Conservation (phyloP, 2,888 invertebrate species). For the Habrosyne pyritoides region DNA sequence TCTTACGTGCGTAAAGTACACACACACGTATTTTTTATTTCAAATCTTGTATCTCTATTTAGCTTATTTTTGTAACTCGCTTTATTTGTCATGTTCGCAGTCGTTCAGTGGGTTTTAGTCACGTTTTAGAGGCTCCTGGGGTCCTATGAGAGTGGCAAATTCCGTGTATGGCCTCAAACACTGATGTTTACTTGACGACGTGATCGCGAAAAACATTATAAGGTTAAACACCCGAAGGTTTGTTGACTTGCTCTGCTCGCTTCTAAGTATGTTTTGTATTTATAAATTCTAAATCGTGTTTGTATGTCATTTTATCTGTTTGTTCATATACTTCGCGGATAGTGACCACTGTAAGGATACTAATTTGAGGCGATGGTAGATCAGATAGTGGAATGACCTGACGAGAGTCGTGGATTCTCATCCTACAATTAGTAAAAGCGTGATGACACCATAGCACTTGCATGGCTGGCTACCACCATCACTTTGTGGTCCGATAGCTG, state of each 20-base stretch:
- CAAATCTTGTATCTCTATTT: too few species aligned
- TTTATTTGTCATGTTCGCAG: background rate
- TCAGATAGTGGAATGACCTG: too few species aligned
- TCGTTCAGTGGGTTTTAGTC: background rate
- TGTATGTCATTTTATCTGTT: background rate
- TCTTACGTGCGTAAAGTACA: too few species aligned
- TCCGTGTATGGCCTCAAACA: constrained; percentile 23
- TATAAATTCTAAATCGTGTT: background rate
- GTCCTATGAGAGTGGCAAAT: too few species aligned
- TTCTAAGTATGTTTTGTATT: background rate
- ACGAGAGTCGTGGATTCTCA: too few species aligned
- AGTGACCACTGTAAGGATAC: background rate
- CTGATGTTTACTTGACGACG: constrained; percentile 34
- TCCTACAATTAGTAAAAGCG: too few species aligned
- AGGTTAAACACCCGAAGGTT: constrained; percentile 66
- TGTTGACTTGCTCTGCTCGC: constrained; percentile 39
- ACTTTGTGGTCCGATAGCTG: too few species aligned
- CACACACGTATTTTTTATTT: too few species aligned
- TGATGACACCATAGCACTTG: too few species aligned
- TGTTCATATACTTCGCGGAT: background rate
- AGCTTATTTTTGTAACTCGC: too few species aligned
- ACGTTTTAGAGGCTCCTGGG: background rate
- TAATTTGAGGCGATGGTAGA: too few species aligned
- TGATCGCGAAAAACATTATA: constrained; percentile 61
- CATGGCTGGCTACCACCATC: too few species aligned